Evolutionary conservation across 2,113 vertebrate genomes (phyloP).

Genomic region (Panthera tigris): DNA sequence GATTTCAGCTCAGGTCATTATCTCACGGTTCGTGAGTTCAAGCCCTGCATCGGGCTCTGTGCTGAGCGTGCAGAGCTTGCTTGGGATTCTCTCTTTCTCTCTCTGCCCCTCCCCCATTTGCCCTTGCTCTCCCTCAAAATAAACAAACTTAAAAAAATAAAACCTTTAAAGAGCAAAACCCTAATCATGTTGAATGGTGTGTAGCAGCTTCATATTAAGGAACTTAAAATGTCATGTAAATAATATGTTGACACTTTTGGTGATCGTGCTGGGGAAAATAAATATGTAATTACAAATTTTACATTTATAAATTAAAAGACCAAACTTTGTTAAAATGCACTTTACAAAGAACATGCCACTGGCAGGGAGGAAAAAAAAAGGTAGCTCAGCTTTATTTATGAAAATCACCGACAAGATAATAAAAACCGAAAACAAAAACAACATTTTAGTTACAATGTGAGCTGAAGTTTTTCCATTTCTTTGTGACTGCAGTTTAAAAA

Average conservation of each 20-base stretch:
- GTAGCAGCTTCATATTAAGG: not conserved
- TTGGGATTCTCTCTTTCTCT: no score
- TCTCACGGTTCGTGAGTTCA: no score
- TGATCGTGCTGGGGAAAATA: not conserved
- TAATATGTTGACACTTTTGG: not conserved
- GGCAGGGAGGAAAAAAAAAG: no score
- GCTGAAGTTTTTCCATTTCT: constrained; percentile 11
- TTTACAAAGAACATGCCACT: constrained; percentile 2
- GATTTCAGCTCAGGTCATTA: no score
- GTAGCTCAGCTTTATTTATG: constrained; percentile 56
- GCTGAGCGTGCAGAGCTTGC: no score
- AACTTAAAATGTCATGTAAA: not conserved
- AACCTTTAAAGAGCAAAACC: constrained; percentile 13
- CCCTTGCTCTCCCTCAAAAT: no score
- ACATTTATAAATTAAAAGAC: constrained; percentile 7
- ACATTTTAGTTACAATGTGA: constrained; percentile 37
- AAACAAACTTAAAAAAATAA: no score
- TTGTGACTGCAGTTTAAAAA: constrained; percentile 47
- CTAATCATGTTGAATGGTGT: not conserved
- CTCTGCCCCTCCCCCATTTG: no score
- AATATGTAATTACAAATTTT: not conserved
- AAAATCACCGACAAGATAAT: constrained; percentile 53
- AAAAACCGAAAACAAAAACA: constrained; percentile 35
- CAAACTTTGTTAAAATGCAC: constrained; percentile 11
- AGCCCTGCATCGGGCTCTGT: no score